Percentiles rank a stretch among this genome's conserved stretches.
Conservation (phyloP, 2,888 invertebrate species). For the Drosophila paramelanica region DNA sequence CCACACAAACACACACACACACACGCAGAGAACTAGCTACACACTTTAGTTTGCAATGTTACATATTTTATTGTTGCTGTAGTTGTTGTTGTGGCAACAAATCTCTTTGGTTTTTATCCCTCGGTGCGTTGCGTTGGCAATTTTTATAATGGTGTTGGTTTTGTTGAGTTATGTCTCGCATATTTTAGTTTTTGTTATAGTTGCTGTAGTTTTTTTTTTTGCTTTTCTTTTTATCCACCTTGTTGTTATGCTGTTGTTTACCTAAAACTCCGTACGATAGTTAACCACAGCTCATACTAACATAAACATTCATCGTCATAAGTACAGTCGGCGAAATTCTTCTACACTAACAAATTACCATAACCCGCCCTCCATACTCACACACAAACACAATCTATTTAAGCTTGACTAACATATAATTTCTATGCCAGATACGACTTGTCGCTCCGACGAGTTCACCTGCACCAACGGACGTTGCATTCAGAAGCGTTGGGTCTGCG, state of each 20-base stretch:
- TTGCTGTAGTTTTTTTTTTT: slow-evolving; percentile 9
- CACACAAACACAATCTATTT: not conserved
- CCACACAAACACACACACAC: slow-evolving; percentile 35
- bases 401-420: slow-evolving; percentile 13
- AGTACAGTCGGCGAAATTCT: slow-evolving; percentile 41
- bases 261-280: slow-evolving; percentile 35
- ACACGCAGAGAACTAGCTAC: slow-evolving; percentile 14
- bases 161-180: slow-evolving; percentile 56
- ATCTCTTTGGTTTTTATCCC: slow-evolving; percentile 44
- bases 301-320: slow-evolving; percentile 31
- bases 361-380: not conserved
- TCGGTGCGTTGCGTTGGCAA: slow-evolving; percentile 28
- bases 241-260: slow-evolving; percentile 23
- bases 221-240: slow-evolving; percentile 16
- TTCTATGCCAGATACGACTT: slow-evolving; percentile 91
- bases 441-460: slow-evolving; percentile 96
- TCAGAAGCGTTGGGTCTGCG: slow-evolving; percentile 94
- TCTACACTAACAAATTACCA: not conserved
- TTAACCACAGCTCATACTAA: slow-evolving; percentile 45
- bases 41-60: slow-evolving; percentile 53
- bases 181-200: slow-evolving; percentile 31
- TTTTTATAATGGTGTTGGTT: slow-evolving; percentile 75
- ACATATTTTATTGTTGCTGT: slow-evolving; percentile 23
- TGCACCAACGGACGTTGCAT: slow-evolving; percentile 95
- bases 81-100: slow-evolving; percentile 39